Conservation (phyloP, 2,888 invertebrate genomes). For the Drosophila parthenogenetica region DNA sequence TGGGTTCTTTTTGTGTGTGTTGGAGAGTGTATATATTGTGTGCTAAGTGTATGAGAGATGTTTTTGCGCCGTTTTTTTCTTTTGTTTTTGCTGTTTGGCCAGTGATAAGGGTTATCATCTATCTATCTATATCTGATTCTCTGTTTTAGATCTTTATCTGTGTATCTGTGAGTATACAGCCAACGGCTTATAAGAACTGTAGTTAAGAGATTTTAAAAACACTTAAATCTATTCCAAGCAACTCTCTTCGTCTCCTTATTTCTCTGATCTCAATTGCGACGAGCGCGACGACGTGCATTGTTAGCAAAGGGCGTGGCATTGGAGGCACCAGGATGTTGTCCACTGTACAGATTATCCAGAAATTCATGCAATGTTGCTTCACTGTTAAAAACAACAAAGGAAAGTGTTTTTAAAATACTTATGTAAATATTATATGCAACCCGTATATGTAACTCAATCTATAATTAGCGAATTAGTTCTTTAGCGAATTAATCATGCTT, state of each 20-base stretch:
- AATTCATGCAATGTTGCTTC: slow-evolving; percentile 84
- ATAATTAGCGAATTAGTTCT: not conserved
- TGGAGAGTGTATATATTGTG: slow-evolving; percentile 5
- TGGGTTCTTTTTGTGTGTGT: not conserved
- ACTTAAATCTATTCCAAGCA: slow-evolving; percentile 48
- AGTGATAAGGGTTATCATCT: slow-evolving; percentile 14
- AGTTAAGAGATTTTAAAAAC: slow-evolving; percentile 74
- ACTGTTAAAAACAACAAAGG: no score
- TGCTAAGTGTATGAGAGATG: not conserved
- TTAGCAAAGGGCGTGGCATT: slow-evolving; percentile 75
- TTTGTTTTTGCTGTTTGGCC: slow-evolving; percentile 3
- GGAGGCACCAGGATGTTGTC: slow-evolving; percentile 83
- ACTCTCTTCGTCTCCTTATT: not conserved
- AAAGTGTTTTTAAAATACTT: no score
- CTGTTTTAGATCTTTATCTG: slow-evolving; percentile 20
- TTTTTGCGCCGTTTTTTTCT: no score
- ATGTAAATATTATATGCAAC: no score
- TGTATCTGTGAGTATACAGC: slow-evolving; percentile 50
- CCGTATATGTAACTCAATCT: no score
- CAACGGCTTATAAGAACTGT: slow-evolving; percentile 53
- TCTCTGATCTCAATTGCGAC: slow-evolving; percentile 78
- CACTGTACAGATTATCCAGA: slow-evolving; percentile 85
- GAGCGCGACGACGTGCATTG: slow-evolving; percentile 82
- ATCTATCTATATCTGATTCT: slow-evolving; percentile 5
- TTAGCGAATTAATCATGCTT: slow-evolving; percentile 15